These are phyloP conservation scores for Gorsachius magnificus DNA, from an alignment of 2,797 vertebrate species.

Conservation along the genomic window DNA sequence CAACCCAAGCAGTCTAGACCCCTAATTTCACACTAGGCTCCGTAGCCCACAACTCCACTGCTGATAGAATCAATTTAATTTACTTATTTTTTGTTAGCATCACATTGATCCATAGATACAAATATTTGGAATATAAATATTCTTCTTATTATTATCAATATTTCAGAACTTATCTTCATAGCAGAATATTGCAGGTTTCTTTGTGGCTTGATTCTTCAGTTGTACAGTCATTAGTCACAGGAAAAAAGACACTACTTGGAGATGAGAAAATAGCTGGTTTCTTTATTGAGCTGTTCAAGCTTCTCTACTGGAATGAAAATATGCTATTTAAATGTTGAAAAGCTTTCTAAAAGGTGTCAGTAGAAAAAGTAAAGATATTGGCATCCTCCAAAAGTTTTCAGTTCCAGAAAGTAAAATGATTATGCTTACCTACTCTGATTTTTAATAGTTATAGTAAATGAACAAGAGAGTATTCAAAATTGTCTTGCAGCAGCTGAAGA, in stretches of 20 bases:
- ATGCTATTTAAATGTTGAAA: not conserved
- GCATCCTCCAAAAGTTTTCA: not conserved
- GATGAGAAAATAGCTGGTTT: not conserved
- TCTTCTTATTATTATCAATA: not conserved
- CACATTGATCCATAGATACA: not conserved
- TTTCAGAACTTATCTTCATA: not conserved
- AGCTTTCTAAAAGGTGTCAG: not conserved
- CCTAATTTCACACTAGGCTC: accelerated
- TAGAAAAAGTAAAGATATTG: not conserved
- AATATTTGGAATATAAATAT: not conserved
- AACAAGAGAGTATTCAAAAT: not conserved
- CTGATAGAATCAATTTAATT: not conserved
- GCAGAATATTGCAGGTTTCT: not conserved
- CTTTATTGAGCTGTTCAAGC: not conserved
- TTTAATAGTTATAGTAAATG: not conserved
- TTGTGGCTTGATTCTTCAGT: not conserved
- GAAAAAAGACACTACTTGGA: not conserved
- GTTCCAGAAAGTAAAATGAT: not conserved
- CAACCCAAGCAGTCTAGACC: not conserved
- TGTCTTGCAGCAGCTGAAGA: not conserved
- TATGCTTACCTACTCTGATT: not conserved
- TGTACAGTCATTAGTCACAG: not conserved
- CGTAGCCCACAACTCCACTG: not conserved
- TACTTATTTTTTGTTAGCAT: not conserved
- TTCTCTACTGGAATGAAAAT: not conserved